Conservation (phyloP, 1,140 invertebrate genomes). For the Sitobion miscanthi region DNA sequence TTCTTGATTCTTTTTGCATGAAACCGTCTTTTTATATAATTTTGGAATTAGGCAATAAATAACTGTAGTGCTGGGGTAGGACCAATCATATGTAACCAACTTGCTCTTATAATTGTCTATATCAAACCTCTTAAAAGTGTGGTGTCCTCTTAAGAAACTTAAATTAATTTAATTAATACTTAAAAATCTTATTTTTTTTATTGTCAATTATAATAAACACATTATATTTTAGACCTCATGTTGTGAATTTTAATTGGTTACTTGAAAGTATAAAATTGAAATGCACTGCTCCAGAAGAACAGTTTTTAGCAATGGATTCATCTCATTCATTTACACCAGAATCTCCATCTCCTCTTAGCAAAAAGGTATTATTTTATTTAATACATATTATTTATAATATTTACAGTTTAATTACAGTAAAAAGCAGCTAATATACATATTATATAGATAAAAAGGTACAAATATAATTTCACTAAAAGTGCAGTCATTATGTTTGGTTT, state of each 20-base stretch:
- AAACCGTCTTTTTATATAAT: background rate
- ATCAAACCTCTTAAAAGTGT: background rate
- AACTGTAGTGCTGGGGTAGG: background rate
- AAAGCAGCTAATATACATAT: background rate
- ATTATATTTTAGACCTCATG: constrained; percentile 67
- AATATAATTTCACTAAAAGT: background rate
- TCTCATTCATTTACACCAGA: constrained; percentile 59
- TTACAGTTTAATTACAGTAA: background rate
- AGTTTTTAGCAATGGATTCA: constrained; percentile 60
- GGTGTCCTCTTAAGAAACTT: background rate
- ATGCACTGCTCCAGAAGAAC: constrained; percentile 68
- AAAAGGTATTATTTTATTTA: constrained; percentile 63
- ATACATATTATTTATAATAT: background rate
- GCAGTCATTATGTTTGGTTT: no score
- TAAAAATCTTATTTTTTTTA: background rate
- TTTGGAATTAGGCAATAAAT: background rate
- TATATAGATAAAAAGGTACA: background rate
- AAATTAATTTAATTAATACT: background rate
- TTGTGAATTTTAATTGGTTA: constrained; percentile 77
- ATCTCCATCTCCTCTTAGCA: constrained; percentile 70
- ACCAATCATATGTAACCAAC: background rate
- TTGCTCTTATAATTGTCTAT: background rate
- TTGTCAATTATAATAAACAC: background rate
- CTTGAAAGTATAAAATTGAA: constrained; percentile 73
- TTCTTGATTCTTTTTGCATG: background rate